These are phyloP conservation scores for Epinotia ramella DNA, from an alignment of 2,888 invertebrate species.

Conservation along the genomic window DNA sequence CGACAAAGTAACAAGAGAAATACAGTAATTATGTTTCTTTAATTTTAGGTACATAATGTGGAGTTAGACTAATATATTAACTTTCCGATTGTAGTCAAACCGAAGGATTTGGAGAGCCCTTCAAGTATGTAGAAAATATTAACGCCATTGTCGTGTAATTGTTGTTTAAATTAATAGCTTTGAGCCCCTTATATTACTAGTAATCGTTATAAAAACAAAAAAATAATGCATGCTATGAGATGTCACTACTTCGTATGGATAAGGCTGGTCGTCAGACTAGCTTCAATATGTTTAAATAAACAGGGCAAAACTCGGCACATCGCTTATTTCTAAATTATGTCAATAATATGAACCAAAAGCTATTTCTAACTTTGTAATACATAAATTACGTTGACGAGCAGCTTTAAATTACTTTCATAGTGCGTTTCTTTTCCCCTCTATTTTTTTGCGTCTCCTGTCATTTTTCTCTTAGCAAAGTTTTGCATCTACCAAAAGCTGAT, in stretches of 20 bases:
- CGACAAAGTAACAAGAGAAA: constrained; percentile 1
- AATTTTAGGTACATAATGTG: neutral
- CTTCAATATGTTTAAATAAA: neutral
- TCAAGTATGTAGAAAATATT: constrained; percentile 87
- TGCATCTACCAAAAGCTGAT: constrained; percentile 45
- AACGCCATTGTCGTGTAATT: constrained; percentile 31
- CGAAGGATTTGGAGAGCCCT: constrained; percentile 91
- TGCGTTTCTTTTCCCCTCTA: constrained; percentile 27
- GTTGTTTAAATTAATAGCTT: constrained; percentile 29
- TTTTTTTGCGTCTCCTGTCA: constrained; percentile 52
- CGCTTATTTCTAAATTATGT: neutral
- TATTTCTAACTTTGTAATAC: neutral
- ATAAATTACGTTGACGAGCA: constrained; percentile 1
- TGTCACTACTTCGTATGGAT: neutral
- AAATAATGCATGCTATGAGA: constrained; percentile 32
- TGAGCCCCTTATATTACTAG: constrained; percentile 17
- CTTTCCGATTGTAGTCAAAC: constrained; percentile 85
- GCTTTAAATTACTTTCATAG: constrained; percentile 19
- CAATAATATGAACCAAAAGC: neutral
- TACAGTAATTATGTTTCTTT: constrained; percentile 22
- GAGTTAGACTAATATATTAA: constrained; percentile 52
- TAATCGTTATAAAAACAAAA: neutral
- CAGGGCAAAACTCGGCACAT: constrained; percentile 5
- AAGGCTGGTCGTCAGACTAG: constrained; percentile 24
- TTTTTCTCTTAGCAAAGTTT: constrained; percentile 58